Base-by-base conservation (phyloP, 1,140 invertebrate species). In the Rhopalosiphum padi region DNA sequence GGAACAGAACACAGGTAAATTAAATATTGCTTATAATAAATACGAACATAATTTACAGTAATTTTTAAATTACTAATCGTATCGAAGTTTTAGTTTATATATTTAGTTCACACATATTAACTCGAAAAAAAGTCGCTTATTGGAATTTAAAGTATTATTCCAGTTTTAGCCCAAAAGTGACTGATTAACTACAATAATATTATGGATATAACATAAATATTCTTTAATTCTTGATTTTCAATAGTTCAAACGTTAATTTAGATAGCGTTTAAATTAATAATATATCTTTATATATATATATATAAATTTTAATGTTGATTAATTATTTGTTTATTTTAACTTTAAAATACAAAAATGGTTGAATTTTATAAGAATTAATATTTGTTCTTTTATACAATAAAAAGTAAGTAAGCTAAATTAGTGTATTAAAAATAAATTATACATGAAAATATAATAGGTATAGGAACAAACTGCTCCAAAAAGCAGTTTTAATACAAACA, bases 1-100 rank as follows among this genome's bases (percentile, higher is more conserved):
- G 89, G 89, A 68, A 90, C 89, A 15, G 37, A 68, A 90, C 43
- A n/a, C 25, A 60, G 53, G 89, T 90, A 90, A 60, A 37, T 89
- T 25, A 3, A 18, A 6, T 60, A 18, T n/a, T n/a, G n/a, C 11
- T 0, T 68, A 15, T 68, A 77, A 5, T 15, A 68, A 68, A 68
- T 15, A 30, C n/a, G 11, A 77, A 68, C 60, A 68, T 68, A n/a
- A 68, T 68, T n/a, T 18, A n/a, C 1, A 77, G n/a, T n/a, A 18
- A 18, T 77, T 77, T 77, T 77, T n/a, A 77, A 18, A 77, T n/a
- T n/a, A n/a, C 18, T n/a, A 6, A n/a, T 77, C 15, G 30, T n/a
- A 77, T 77, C 30, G 1, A 5, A n/a, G 30, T 35, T 77, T 30
- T 41, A 41, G 2, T 41, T 41, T 41, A 41, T 41, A 41, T 41